Evolutionary conservation across 2,888 invertebrate genomes (phyloP), one percentile per base, ranked within the genome.

Genomic region (Eudasyphora cyanicolor): DNA sequence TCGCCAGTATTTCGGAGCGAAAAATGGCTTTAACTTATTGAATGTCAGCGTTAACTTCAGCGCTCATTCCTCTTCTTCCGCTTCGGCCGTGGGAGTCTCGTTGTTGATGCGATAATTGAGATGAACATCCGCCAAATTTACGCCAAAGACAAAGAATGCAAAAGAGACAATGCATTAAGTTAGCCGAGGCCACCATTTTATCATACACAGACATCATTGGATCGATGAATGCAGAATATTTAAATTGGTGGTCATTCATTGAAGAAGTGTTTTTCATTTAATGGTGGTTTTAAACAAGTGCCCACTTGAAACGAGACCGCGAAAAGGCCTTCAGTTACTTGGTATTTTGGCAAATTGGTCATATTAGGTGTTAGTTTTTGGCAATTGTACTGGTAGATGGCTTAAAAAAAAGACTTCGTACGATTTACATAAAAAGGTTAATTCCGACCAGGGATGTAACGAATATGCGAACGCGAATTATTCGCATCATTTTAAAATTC

Each of bases 21-120:
- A 42, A 73, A 73, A 60, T 24, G 38, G 42, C 35, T 73, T 24
- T 42, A 73, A 73, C 57, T 57, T 73, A 60, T 42, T 19, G 38
- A 71, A 71, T 71, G 32, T 35, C 24, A 10, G 19, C 19, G 64
- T 35, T 35, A 17, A 17, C 57, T 54, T 57, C 27, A 27, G 24
- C 38, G 38, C 27, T 27, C 24, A 10, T 57, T 57, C 14, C 27
- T 24, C 60, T 27, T 57, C 0, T 27, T 27, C 57, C 14, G 12
- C 12, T 69, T 45, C 35, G 27, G n/a, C 29, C 27, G 54, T 54
- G 51, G 32, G 51, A 71, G 38, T n/a, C 21, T 73, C 38, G n/a
- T 12, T 57, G 42, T 42, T 57, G 73, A 73, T 24, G n/a, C 42
- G 73, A 57, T 73, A 73, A 73, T 73, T 73, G 73, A 21, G 57